phyloP scores from a whole-genome alignment of 2,797 vertebrate species.

The Melanotaenia nigrans region DNA sequence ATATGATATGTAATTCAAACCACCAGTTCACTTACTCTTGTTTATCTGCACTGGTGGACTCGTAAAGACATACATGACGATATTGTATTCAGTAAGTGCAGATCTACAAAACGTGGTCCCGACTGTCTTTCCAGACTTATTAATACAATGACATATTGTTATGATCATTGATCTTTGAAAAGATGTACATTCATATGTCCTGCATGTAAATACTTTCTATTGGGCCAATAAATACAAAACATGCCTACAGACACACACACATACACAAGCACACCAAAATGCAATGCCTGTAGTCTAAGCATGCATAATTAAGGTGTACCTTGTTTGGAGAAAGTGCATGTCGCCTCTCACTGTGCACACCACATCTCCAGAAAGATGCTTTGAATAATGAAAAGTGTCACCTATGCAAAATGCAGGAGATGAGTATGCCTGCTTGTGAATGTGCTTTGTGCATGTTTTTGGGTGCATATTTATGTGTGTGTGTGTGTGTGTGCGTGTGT shows the following conservation, averaged over 20 bases:
- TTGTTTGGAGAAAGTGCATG: conserved; percentile 86
- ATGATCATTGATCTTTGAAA: conserved; percentile 16
- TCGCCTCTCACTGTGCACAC: conserved; percentile 79
- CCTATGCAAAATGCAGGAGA: conserved; percentile 86
- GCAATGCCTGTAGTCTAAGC: conserved; percentile 77
- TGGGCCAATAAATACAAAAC: conserved; percentile 44
- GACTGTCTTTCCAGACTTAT: conserved; percentile 10
- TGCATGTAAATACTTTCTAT: conserved; percentile 45
- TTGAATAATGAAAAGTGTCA: conserved; percentile 88
- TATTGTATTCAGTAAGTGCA: conserved; percentile 4
- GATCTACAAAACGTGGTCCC: conserved; percentile 6
- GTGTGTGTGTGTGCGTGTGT: background rate
- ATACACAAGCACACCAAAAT: conserved; percentile 70
- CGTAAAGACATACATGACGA: conserved; percentile 5
- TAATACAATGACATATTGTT: conserved; percentile 4
- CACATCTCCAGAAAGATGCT: conserved; percentile 83
- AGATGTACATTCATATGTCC: conserved; percentile 13
- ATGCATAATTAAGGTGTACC: conserved; percentile 86
- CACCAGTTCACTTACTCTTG: background rate
- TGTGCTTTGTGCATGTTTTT: conserved; percentile 70
- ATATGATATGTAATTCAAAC: conserved; percentile 11
- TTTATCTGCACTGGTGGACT: background rate
- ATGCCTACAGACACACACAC: conserved; percentile 35
- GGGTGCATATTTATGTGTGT: conserved; percentile 39
- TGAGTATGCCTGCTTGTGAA: conserved; percentile 72